phyloP scores from a whole-genome alignment of 1,140 invertebrate genomes.

The Dufourea novaeangliae region DNA sequence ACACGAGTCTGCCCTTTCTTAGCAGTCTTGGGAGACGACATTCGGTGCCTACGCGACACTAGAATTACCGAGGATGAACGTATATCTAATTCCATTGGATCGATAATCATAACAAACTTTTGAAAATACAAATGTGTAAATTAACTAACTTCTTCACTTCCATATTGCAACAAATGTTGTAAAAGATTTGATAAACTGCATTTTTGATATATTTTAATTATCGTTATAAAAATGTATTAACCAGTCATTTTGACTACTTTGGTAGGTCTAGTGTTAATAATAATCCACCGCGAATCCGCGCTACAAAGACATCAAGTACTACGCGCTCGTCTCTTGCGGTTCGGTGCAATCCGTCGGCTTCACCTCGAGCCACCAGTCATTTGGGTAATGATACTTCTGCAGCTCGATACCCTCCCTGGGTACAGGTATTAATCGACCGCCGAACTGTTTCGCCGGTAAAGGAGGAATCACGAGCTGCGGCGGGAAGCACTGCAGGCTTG shows the following conservation, averaged over 20 bases:
- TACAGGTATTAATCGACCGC: slow-evolving; percentile 80
- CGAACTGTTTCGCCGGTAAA: slow-evolving; percentile 81
- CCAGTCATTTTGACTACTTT: too few species aligned
- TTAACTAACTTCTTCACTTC: too few species aligned
- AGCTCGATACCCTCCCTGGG: slow-evolving; percentile 84
- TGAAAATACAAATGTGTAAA: too few species aligned
- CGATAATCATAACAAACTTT: too few species aligned
- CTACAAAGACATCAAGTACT: slow-evolving; percentile 24
- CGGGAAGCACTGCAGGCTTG: slow-evolving; percentile 84
- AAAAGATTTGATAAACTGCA: too few species aligned
- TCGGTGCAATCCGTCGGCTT: slow-evolving; percentile 81
- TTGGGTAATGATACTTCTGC: slow-evolving; percentile 85
- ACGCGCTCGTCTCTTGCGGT: slow-evolving; percentile 57
- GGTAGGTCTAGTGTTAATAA: too few species aligned
- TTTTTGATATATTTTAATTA: too few species aligned
- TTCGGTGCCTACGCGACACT: not conserved
- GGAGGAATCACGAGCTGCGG: slow-evolving; percentile 81
- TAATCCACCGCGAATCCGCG: not conserved
- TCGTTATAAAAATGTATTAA: too few species aligned
- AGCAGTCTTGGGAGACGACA: not conserved
- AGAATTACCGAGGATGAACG: too few species aligned
- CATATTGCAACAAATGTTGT: too few species aligned
- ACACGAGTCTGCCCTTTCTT: not conserved
- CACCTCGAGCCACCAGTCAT: slow-evolving; percentile 84
- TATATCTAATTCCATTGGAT: too few species aligned